Evolutionary conservation across 2,113 vertebrate species (phyloP).

Genomic region (Ciconia maguari): DNA sequence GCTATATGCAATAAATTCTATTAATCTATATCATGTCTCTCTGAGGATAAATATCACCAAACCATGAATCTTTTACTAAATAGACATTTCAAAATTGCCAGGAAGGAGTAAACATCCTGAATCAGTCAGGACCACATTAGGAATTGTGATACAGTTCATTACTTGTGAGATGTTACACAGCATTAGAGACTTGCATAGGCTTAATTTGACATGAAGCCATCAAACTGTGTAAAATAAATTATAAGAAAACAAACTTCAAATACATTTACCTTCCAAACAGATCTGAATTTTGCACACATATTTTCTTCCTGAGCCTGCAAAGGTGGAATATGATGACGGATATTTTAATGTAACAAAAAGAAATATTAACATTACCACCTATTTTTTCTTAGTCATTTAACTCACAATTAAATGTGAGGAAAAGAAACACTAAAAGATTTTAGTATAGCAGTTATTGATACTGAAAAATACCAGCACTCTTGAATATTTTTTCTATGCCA

Average conservation of each 20-base stretch:
- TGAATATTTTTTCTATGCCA: neutral
- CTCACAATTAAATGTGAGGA: neutral
- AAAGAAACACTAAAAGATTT: neutral
- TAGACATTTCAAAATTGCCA: slow-evolving; percentile 54
- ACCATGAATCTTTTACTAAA: slow-evolving; percentile 45
- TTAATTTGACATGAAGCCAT: slow-evolving; percentile 35
- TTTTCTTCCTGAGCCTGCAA: neutral
- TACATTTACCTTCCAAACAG: neutral
- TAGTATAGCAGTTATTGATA: neutral
- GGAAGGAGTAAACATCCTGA: slow-evolving; percentile 24
- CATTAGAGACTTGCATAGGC: neutral
- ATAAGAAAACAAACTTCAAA: neutral
- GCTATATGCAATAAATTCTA: slow-evolving; percentile 36
- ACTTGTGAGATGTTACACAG: neutral
- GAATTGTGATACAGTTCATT: slow-evolving; percentile 50
- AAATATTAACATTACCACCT: neutral
- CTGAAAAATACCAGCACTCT: neutral
- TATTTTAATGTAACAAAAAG: neutral
- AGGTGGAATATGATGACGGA: neutral
- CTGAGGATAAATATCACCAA: slow-evolving; percentile 46
- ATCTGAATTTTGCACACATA: neutral
- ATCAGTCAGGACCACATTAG: slow-evolving; percentile 22
- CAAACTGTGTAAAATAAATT: slow-evolving; percentile 21
- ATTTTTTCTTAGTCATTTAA: neutral
- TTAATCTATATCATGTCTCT: slow-evolving; percentile 37